A percentile compares a stretch with the other conserved stretches of the same genome.
Conservation (phyloP, 2,113 vertebrate genomes). For the Fregata magnificens region DNA sequence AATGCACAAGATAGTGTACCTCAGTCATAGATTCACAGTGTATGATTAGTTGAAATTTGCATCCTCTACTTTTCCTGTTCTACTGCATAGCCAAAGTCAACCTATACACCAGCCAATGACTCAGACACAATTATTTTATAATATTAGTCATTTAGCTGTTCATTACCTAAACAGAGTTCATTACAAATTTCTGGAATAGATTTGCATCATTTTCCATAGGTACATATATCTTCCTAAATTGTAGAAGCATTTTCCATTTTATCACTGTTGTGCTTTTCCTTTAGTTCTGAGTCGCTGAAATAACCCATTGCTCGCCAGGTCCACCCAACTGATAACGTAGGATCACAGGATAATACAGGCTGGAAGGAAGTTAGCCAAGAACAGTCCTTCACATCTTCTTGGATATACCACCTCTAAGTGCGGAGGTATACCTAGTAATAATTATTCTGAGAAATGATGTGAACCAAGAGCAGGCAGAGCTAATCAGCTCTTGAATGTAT, state of each 20-base stretch:
- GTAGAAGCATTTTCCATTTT: not conserved
- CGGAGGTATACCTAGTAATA: not conserved
- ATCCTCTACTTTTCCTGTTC: not conserved
- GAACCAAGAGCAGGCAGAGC: not conserved
- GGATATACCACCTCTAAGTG: too few relatives aligned
- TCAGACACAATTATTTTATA: not conserved
- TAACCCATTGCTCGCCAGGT: not conserved
- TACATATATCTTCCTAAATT: not conserved
- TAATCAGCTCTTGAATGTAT: not conserved
- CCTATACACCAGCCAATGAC: not conserved
- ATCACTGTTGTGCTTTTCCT: not conserved
- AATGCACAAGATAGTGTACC: not conserved
- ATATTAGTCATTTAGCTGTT: not conserved
- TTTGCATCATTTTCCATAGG: not conserved
- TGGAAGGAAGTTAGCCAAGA: not conserved
- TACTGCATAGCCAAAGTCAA: not conserved
- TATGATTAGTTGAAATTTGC: not conserved
- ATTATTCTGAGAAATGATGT: not conserved
- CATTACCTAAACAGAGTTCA: not conserved
- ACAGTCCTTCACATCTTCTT: not conserved
- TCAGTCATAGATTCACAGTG: not conserved
- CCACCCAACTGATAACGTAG: accelerated
- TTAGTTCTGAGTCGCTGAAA: not conserved
- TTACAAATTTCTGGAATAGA: not conserved
- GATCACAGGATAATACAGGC: not conserved